Percentiles rank a stretch among this genome's conserved stretches.
Evolutionary conservation across 2,113 vertebrate genomes (phyloP).

Genomic region (Calyptomena viridis): DNA sequence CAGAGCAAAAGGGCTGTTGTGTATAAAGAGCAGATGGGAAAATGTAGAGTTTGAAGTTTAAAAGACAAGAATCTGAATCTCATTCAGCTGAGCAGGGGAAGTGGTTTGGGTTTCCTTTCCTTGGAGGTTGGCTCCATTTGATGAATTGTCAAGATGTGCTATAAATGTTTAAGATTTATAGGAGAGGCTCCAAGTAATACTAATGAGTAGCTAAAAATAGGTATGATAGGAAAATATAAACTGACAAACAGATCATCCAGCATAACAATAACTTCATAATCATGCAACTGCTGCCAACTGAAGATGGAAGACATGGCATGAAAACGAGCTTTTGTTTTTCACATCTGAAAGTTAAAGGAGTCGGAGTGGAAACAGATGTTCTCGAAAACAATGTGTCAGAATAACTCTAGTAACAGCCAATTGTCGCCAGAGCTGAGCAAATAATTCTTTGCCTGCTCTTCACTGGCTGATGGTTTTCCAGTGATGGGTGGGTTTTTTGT

Average conservation of each 20-base stretch:
- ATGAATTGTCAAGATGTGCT: slow-evolving; percentile 58
- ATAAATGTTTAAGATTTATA: slow-evolving; percentile 63
- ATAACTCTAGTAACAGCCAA: slow-evolving; percentile 27
- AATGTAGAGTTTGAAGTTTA: slow-evolving; percentile 60
- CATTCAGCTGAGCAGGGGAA: slow-evolving; percentile 50
- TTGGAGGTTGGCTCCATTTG: slow-evolving; percentile 50
- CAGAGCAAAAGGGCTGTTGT: slow-evolving; percentile 35
- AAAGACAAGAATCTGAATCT: slow-evolving; percentile 55
- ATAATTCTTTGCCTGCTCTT: slow-evolving; percentile 28
- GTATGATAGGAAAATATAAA: slow-evolving; percentile 57
- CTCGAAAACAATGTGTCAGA: slow-evolving; percentile 41
- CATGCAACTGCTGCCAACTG: slow-evolving; percentile 29
- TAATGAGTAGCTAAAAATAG: slow-evolving; percentile 69
- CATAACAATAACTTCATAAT: slow-evolving; percentile 54
- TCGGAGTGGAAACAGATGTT: slow-evolving; percentile 46
- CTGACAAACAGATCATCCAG: slow-evolving; percentile 45
- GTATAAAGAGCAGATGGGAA: slow-evolving; percentile 65
- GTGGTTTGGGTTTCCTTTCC: slow-evolving; percentile 63
- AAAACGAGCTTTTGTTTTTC: slow-evolving; percentile 65
- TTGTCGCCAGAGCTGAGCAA: slow-evolving; percentile 9
- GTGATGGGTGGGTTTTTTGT: not conserved
- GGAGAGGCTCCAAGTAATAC: slow-evolving; percentile 32
- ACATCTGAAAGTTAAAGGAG: slow-evolving; percentile 65
- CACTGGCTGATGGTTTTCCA: not conserved
- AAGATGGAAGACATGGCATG: slow-evolving; percentile 46